Conservation (phyloP, 2,888 invertebrate species). For the Cataglyphis altisquamis region DNA sequence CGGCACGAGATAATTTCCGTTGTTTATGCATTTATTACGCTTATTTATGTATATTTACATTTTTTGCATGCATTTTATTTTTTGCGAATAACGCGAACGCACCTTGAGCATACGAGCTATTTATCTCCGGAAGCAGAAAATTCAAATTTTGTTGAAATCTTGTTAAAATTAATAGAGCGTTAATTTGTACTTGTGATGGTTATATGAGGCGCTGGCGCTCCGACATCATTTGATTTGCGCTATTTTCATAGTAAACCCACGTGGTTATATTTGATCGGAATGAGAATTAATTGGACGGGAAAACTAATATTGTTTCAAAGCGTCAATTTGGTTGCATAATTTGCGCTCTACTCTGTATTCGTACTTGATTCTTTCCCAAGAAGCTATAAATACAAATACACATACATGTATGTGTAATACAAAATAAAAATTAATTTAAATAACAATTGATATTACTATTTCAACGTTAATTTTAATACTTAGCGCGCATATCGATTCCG, state of each 20-base stretch:
- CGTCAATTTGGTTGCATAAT: background rate
- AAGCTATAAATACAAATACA: background rate
- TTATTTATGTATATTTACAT: background rate
- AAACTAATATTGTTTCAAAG: slow-evolving; percentile 11
- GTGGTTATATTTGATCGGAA: background rate
- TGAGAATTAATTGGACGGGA: slow-evolving; percentile 16
- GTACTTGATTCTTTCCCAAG: background rate
- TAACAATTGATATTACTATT: background rate
- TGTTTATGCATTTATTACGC: slow-evolving; percentile 42
- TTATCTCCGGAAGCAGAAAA: slow-evolving; percentile 1
- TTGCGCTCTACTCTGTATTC: background rate
- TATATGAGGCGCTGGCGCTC: background rate
- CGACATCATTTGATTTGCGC: background rate
- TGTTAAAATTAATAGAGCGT: slow-evolving; percentile 6
- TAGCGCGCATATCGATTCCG: background rate
- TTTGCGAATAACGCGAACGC: slow-evolving; percentile 24
- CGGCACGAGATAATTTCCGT: slow-evolving; percentile 34
- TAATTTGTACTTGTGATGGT: background rate
- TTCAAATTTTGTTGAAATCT: slow-evolving; percentile 11
- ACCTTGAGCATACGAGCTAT: background rate
- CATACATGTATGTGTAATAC: background rate
- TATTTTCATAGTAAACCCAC: slow-evolving; percentile 8
- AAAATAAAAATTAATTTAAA: slow-evolving; percentile 20
- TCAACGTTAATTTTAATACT: background rate
- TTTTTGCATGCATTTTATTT: background rate